Percentiles rank a stretch among this genome's conserved stretches.
These are phyloP conservation scores for Drymodes brunneopygia DNA, from an alignment of 2,113 vertebrate species.

Conservation along the genomic window DNA sequence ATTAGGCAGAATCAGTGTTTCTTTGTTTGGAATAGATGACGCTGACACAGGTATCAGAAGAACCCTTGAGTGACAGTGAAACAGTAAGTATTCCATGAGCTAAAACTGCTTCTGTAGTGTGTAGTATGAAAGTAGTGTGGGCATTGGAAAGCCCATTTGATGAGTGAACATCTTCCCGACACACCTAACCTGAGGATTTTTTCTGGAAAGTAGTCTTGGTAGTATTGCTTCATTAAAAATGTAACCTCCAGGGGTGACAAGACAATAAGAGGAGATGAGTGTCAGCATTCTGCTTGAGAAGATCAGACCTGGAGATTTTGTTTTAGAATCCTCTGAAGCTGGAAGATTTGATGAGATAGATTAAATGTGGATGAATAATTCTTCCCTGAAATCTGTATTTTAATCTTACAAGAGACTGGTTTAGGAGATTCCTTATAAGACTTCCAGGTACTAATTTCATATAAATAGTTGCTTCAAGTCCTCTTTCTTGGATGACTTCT, in stretches of 20 bases:
- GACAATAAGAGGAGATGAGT: not conserved
- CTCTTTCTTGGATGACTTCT: not conserved
- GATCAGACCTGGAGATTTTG: not conserved
- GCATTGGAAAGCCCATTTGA: not conserved
- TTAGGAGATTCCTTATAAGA: not conserved
- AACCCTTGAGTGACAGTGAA: conserved; percentile 42
- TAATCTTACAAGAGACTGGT: not conserved
- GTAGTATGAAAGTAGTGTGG: not conserved
- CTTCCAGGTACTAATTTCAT: not conserved
- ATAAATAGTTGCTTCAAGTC: not conserved
- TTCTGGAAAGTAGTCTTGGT: not conserved
- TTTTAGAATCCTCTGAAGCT: not conserved
- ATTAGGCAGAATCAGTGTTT: conserved; percentile 63
- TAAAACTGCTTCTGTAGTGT: not conserved
- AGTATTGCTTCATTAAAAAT: not conserved
- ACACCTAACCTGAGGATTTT: not conserved
- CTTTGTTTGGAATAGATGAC: conserved; percentile 62
- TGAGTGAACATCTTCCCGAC: not conserved
- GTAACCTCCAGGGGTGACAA: not conserved
- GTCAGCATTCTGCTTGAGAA: not conserved
- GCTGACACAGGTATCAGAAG: conserved; percentile 50
- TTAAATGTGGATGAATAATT: not conserved
- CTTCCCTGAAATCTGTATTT: not conserved
- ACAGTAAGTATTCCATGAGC: conserved; percentile 47
- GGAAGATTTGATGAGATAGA: not conserved